Percentiles rank a stretch among this genome's conserved stretches.
Evolutionary conservation across 2,113 vertebrate species (phyloP).

Genomic region (Alaudala cheleensis): DNA sequence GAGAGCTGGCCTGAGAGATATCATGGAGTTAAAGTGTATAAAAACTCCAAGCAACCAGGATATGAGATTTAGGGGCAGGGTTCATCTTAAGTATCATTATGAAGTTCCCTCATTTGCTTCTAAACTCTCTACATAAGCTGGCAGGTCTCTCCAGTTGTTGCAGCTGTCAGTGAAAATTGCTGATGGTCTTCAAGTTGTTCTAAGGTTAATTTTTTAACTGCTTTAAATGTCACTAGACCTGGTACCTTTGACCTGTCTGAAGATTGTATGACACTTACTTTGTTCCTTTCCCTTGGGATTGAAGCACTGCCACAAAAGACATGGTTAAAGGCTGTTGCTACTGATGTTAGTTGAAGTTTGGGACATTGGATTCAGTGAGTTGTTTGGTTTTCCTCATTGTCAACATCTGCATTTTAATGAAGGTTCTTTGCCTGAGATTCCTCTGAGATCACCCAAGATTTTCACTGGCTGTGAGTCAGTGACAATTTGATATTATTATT

Average conservation of each 20-base stretch:
- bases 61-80: background rate
- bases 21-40: background rate
- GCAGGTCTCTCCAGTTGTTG: background rate
- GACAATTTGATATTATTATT: background rate
- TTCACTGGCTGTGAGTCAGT: background rate
- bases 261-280: background rate
- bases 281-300: background rate
- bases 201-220: background rate
- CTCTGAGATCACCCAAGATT: background rate
- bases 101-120: background rate
- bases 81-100: background rate
- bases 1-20: background rate
- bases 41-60: background rate
- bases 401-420: background rate
- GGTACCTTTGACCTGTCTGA: background rate
- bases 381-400: background rate
- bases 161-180: background rate
- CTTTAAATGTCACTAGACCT: background rate
- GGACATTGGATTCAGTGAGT: background rate
- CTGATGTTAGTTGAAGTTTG: background rate
- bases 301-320: background rate
- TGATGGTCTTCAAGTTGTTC: background rate
- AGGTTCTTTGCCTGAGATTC: background rate
- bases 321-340: background rate
- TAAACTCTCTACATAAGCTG: background rate